These are phyloP conservation scores for Gymnogyps californianus DNA, from an alignment of 2,113 vertebrate genomes.

Conservation along the genomic window DNA sequence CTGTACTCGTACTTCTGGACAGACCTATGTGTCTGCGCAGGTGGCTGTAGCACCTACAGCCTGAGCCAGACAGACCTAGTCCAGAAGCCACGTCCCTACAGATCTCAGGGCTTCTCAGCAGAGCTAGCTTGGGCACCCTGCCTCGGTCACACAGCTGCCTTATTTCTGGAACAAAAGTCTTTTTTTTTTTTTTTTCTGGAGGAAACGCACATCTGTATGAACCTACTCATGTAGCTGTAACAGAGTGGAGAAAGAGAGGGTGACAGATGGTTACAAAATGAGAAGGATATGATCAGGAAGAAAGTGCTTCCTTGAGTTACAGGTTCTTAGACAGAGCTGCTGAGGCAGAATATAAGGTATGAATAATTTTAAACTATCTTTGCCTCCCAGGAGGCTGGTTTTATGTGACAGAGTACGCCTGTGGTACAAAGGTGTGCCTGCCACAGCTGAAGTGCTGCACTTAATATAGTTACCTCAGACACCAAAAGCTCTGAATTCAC, in stretches of 20 bases:
- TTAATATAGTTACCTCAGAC: neutral
- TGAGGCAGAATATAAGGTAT: neutral
- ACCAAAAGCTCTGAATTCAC: neutral
- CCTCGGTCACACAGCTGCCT: neutral
- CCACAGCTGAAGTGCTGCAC: neutral
- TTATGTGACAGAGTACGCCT: neutral
- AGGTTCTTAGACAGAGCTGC: neutral
- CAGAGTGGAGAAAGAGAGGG: neutral
- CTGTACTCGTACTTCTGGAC: neutral
- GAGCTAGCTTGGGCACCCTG: neutral
- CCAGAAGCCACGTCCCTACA: neutral
- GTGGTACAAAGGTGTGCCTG: neutral
- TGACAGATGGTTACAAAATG: neutral
- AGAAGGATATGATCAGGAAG: neutral
- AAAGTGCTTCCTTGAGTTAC: neutral
- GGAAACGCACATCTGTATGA: neutral
- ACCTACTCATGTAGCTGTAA: neutral
- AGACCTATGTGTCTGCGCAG: rapidly evolving
- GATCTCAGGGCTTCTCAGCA: neutral
- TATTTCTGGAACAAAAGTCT: neutral
- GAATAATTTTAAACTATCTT: neutral
- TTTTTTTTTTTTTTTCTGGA: too few species aligned
- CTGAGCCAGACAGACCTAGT: neutral
- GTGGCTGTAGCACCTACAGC: neutral
- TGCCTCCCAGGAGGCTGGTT: neutral